phyloP scores from a whole-genome alignment of 2,797 vertebrate species.

The Enteromius thamalakanensis region DNA sequence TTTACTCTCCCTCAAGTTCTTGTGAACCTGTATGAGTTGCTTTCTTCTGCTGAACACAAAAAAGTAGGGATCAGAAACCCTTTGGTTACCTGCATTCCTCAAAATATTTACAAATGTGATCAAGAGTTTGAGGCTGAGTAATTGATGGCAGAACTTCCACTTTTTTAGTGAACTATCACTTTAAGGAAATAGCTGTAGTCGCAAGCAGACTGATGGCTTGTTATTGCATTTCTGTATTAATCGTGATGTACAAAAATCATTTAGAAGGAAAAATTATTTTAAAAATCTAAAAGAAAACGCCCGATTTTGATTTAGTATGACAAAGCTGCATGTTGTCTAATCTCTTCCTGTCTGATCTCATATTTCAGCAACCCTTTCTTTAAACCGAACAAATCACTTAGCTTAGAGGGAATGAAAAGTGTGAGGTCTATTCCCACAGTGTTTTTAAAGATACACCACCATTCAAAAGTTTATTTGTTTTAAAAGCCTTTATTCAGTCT shows the following conservation, averaged over 20 bases:
- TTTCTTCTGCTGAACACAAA: background rate
- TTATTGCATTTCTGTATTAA: background rate
- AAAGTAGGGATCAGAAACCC: background rate
- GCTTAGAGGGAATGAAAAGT: background rate
- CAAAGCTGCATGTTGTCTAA: background rate
- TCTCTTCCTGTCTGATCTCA: background rate
- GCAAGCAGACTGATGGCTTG: background rate
- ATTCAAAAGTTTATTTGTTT: background rate
- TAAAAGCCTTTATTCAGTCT: too few relatives aligned
- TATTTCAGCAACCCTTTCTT: background rate
- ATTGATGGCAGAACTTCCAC: background rate
- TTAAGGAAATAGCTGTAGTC: background rate
- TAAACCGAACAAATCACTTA: background rate
- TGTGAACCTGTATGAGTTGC: background rate
- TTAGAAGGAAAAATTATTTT: background rate
- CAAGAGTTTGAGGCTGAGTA: background rate
- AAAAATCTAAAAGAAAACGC: background rate
- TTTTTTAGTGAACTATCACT: background rate
- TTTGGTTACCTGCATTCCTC: background rate
- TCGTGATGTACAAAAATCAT: background rate
- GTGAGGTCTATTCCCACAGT: background rate
- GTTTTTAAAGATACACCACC: background rate
- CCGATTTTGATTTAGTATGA: background rate
- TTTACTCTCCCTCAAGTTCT: background rate
- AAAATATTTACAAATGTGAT: background rate